Evolutionary conservation across 1,140 invertebrate species (phyloP), one percentile per base, ranked within the genome.

Genomic region (Drosophila obscura): DNA sequence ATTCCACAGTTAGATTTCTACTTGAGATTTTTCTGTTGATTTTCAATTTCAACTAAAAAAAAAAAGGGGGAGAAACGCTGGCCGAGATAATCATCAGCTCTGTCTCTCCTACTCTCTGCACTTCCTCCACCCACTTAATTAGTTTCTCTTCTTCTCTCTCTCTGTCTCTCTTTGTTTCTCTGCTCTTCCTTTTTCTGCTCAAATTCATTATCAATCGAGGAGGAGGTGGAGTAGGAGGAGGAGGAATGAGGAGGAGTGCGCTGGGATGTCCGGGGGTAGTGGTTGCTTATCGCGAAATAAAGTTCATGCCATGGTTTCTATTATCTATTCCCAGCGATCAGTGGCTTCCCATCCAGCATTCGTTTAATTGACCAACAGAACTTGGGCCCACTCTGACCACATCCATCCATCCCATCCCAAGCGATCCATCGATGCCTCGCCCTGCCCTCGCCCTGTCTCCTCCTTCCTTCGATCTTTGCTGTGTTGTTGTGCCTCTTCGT

Each of bases 301-400:
- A 83, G 84, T 88, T 88, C 84, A 89, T 77, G 62, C 67, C 69
- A 64, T 65, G 83, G 79, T 89, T 39, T 80, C 80, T 80, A 80
- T 88, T 88, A 88, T 88, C 83, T 88, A 80, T 88, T 77, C 80
- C 62, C 80, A 67, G 83, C 83, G 83, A 88, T 88, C 83, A 81
- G 82, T 55, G 68, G 35, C 35, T 39, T 28, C 26, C 35, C 58
- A 44, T 45, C 41, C 69, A 62, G 66, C 59, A 59, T 71, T 77
- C 71, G 73, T 89, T 88, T 88, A 88, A 88, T 88, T 88, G 83
- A 88, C 83, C 83, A 79, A 49, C 41, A 67, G 66, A 53, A 63
- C 66, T 74, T 72, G 65, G 73, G 26, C 50, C 63, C 39, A 45
- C 53, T 59, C 52, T 50, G 51, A 45, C 60, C 60, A 46, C 60